A percentile compares a stretch with the other conserved stretches of the same genome.
phyloP scores from a whole-genome alignment of 2,797 vertebrate species.

The Gallirallus australis region DNA sequence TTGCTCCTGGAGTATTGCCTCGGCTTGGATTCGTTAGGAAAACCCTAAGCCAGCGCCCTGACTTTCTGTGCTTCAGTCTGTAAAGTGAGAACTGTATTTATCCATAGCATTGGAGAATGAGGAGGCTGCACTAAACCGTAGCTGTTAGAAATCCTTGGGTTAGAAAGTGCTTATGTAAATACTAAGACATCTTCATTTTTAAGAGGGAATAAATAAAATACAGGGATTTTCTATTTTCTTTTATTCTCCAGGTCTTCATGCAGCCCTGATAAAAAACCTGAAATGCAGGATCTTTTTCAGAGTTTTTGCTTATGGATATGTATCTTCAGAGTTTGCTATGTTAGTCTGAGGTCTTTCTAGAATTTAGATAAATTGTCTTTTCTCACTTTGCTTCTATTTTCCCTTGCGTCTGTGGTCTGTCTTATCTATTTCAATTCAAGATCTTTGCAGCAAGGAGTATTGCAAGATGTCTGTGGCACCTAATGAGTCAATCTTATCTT shows the following conservation, averaged over 20 bases:
- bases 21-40: neutral
- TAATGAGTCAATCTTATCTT: neutral
- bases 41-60: neutral
- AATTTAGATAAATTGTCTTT: neutral
- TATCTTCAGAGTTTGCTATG: neutral
- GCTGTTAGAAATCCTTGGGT: neutral
- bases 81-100: neutral
- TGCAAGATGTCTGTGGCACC: neutral
- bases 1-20: neutral
- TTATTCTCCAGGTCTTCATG: neutral
- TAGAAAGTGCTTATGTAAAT: neutral
- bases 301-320: neutral
- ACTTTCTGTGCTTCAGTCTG: neutral
- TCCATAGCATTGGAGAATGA: neutral
- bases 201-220: neutral
- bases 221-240: neutral
- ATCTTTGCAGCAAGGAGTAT: neutral
- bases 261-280: neutral
- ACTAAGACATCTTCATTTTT: neutral
- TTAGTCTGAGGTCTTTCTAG: neutral
- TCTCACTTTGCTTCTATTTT: neutral
- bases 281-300: neutral
- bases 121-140: neutral
- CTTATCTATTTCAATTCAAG: neutral
- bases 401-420: neutral